These are phyloP conservation scores for Tortrix viridana DNA, from an alignment of 2,888 invertebrate genomes.

Conservation along the genomic window DNA sequence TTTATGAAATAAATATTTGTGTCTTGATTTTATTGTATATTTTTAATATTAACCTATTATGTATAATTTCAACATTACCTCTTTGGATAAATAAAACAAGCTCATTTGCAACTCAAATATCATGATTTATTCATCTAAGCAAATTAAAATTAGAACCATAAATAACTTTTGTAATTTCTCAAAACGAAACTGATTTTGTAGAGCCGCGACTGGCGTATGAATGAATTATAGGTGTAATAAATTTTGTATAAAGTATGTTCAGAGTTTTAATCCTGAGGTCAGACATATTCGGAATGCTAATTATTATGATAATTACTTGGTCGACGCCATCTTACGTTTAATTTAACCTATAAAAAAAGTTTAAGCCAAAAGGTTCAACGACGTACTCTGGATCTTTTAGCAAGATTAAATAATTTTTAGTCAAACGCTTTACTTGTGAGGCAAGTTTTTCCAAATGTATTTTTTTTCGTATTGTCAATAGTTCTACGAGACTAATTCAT, in stretches of 20 bases:
- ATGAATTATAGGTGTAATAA: conserved; percentile 36
- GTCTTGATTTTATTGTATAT: background rate
- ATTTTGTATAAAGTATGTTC: conserved; percentile 32
- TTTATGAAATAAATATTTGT: conserved; percentile 1
- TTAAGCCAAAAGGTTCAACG: too few relatives aligned
- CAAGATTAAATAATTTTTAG: too few relatives aligned
- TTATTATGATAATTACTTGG: conserved; percentile 27
- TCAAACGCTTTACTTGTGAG: too few relatives aligned
- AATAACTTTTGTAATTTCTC: conserved; percentile 22
- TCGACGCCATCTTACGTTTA: conserved; percentile 9
- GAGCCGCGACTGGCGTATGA: conserved; percentile 22
- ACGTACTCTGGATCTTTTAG: too few relatives aligned
- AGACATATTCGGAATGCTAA: conserved; percentile 32
- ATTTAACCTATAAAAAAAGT: conserved; percentile 1
- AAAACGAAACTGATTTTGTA: conserved; percentile 21
- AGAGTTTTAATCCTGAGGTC: conserved; percentile 32
- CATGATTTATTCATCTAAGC: conserved; percentile 16
- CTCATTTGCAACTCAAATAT: conserved; percentile 21
- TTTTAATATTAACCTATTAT: background rate
- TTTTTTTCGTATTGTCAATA: too few relatives aligned
- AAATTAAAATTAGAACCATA: conserved; percentile 20
- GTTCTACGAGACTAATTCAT: too few relatives aligned
- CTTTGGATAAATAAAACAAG: conserved; percentile 13
- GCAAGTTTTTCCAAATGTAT: too few relatives aligned
- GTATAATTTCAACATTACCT: conserved; percentile 13